These are phyloP conservation scores for Ostrea edulis DNA, from an alignment of 1,140 invertebrate species.

Conservation along the genomic window DNA sequence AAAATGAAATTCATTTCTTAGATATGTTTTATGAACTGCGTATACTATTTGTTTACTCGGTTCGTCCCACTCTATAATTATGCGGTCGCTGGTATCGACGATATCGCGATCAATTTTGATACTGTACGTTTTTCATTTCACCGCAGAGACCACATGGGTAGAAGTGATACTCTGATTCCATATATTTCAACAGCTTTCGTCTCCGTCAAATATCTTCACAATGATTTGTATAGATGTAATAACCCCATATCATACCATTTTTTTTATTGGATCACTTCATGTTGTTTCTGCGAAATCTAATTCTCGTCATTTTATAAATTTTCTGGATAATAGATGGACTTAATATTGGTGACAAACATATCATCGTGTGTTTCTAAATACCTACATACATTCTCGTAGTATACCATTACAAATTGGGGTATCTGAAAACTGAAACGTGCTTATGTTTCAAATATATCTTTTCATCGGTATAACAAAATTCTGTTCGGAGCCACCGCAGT, in stretches of 20 bases:
- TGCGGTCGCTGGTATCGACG: no score
- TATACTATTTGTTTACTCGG: no score
- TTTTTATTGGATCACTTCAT: not conserved
- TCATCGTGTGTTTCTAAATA: not conserved
- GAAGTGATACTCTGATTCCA: not conserved
- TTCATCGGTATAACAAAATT: slow-evolving; percentile 35
- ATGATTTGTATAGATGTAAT: not conserved
- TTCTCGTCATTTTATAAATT: not conserved
- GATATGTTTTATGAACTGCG: no score
- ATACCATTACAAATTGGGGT: slow-evolving; percentile 3
- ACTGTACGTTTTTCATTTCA: not conserved
- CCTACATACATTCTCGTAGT: not conserved
- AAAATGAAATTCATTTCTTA: no score
- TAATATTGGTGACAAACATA: not conserved
- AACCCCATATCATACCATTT: not conserved
- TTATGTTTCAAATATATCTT: slow-evolving; percentile 34
- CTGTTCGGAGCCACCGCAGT: not conserved
- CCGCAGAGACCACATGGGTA: not conserved
- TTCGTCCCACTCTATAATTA: no score
- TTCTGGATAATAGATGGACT: not conserved
- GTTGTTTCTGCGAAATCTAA: not conserved
- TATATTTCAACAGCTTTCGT: not conserved
- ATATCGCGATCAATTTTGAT: no score
- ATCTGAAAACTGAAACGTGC: not conserved
- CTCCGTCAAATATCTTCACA: not conserved